Percentiles rank a stretch among this genome's conserved stretches.
phyloP scores from a whole-genome alignment of 2,113 vertebrate species.

The Apodemus sylvaticus region DNA sequence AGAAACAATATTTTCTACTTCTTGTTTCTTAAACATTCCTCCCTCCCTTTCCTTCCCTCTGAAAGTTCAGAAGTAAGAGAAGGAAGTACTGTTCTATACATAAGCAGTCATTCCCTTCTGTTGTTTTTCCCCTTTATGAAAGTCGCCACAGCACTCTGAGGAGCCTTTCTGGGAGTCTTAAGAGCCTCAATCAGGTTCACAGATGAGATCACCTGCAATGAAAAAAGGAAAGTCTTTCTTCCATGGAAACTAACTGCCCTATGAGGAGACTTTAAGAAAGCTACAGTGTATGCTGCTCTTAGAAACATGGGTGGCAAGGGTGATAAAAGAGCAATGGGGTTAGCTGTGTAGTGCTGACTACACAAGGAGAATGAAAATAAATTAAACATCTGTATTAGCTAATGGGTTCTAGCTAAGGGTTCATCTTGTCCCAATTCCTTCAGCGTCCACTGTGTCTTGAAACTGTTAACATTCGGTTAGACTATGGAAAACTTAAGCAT shows the following conservation, averaged over 20 bases:
- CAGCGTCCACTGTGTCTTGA: neutral
- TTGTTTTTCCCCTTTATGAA: neutral
- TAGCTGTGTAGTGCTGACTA: neutral
- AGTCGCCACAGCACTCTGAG: constrained; percentile 40
- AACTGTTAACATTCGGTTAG: neutral
- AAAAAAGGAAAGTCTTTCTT: constrained; percentile 58
- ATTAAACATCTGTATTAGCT: neutral
- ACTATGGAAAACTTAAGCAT: neutral
- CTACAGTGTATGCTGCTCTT: neutral
- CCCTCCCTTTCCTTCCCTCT: neutral
- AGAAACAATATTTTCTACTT: neutral
- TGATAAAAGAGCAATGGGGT: constrained; percentile 3
- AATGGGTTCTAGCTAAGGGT: neutral
- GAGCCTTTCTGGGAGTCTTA: constrained; percentile 44
- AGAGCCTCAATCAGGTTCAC: constrained; percentile 47
- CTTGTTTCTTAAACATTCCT: neutral
- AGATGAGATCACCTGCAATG: constrained; percentile 39
- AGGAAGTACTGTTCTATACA: neutral
- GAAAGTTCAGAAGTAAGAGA: neutral
- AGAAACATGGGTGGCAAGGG: neutral
- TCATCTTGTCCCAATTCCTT: neutral
- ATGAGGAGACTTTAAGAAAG: constrained; percentile 42
- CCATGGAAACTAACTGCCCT: constrained; percentile 44
- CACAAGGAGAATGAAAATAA: constrained; percentile 19
- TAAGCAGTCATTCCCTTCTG: constrained; percentile 18